A percentile compares a stretch with the other conserved stretches of the same genome.
Evolutionary conservation across 2,113 vertebrate genomes (phyloP).

Genomic region (Calypte anna): DNA sequence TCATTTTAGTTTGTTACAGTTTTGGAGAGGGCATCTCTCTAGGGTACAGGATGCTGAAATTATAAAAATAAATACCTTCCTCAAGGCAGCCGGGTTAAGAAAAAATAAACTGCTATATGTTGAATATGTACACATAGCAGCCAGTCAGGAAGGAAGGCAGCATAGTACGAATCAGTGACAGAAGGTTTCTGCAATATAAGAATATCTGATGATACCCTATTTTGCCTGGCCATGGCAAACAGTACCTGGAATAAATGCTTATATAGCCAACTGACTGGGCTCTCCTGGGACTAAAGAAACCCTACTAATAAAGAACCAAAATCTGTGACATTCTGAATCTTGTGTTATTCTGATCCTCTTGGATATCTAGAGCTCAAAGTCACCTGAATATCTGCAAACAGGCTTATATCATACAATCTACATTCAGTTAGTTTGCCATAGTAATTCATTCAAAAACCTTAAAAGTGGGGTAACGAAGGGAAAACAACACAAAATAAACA

Average conservation of each 20-base stretch:
- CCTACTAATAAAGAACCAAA: neutral
- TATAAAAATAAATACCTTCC: neutral
- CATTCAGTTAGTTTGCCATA: neutral
- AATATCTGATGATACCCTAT: neutral
- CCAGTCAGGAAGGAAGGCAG: neutral
- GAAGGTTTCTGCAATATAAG: neutral
- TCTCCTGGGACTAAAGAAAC: neutral
- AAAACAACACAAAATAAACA: neutral
- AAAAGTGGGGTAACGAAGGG: neutral
- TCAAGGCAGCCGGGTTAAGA: neutral
- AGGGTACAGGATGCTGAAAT: neutral
- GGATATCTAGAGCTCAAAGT: neutral
- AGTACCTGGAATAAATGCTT: neutral
- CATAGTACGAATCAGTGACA: neutral
- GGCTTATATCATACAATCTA: neutral
- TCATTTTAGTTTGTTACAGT: neutral
- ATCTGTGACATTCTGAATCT: neutral
- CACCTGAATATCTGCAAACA: neutral
- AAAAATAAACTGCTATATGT: neutral
- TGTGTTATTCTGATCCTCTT: neutral
- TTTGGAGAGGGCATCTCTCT: neutral
- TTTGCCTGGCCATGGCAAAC: neutral
- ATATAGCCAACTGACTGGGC: neutral
- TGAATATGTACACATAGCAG: neutral
- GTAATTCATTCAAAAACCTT: conserved; percentile 18